phyloP scores from a whole-genome alignment of 2,888 invertebrate genomes.

The Labia minor region DNA sequence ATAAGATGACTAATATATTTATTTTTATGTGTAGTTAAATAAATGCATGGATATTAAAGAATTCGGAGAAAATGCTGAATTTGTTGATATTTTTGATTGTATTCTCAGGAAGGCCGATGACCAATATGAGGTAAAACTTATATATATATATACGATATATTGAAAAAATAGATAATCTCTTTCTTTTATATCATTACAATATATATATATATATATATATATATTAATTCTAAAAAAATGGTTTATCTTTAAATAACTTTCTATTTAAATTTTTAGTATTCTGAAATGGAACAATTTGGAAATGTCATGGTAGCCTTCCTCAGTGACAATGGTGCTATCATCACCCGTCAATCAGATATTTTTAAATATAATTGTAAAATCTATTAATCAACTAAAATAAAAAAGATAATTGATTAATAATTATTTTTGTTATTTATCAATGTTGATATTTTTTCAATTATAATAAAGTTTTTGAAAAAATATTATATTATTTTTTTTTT shows the following conservation, averaged over 20 bases:
- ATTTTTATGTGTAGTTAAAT: no score
- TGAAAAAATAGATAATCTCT: not conserved
- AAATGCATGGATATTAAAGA: no score
- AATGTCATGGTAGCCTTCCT: not conserved
- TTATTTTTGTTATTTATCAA: no score
- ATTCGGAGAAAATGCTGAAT: not conserved
- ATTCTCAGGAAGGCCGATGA: not conserved
- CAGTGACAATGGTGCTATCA: not conserved
- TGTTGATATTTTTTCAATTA: no score
- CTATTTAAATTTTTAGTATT: not conserved
- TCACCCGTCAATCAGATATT: not conserved
- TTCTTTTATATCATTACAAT: not conserved
- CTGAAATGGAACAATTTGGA: not conserved
- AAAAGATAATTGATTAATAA: no score
- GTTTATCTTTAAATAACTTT: not conserved
- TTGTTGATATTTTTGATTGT: not conserved
- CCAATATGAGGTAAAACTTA: not conserved
- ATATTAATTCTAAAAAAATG: no score
- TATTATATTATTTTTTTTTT: no score
- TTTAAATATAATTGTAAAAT: not conserved
- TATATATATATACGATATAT: not conserved
- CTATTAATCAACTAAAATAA: no score
- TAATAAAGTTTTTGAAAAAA: no score
- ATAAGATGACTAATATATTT: no score
- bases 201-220: no score